A percentile compares a stretch with the other conserved stretches of the same genome.
Evolutionary conservation across 2,113 vertebrate genomes (phyloP).

Genomic region (Sapajus apella): DNA sequence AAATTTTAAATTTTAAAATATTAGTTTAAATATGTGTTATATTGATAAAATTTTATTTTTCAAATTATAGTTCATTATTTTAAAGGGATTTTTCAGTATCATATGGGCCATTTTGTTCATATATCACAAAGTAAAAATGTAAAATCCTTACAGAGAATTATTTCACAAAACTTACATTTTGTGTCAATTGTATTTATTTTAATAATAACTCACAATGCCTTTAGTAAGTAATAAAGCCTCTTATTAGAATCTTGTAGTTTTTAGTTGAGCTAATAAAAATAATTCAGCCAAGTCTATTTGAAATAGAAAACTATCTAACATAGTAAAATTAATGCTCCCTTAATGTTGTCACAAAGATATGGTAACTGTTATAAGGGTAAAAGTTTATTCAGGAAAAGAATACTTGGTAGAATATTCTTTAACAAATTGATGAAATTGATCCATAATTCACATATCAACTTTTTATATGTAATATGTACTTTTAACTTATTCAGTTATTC

Average conservation of each 20-base stretch:
- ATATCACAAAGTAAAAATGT: not conserved
- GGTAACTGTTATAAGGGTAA: not conserved
- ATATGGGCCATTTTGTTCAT: not conserved
- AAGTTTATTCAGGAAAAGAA: not conserved
- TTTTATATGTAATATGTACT: not conserved
- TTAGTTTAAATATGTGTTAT: constrained; percentile 41
- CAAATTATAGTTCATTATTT: not conserved
- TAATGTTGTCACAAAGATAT: not conserved
- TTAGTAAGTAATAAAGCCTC: not conserved
- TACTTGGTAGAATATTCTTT: not conserved
- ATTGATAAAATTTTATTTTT: constrained; percentile 39
- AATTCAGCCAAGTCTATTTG: not conserved
- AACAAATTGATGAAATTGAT: not conserved
- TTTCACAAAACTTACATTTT: constrained; percentile 2
- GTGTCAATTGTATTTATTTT: not conserved
- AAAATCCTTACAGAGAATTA: not conserved
- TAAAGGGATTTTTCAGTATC: not conserved
- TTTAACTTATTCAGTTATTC: not conserved
- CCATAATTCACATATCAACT: not conserved
- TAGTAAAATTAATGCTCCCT: not conserved
- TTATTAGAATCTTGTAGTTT: constrained; percentile 13
- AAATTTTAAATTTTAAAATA: constrained; percentile 24
- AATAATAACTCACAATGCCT: not conserved
- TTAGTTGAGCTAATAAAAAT: not conserved
- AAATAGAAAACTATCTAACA: not conserved